Base-by-base conservation (phyloP, 1,140 invertebrate species). In the Drosophila malerkotliana region DNA sequence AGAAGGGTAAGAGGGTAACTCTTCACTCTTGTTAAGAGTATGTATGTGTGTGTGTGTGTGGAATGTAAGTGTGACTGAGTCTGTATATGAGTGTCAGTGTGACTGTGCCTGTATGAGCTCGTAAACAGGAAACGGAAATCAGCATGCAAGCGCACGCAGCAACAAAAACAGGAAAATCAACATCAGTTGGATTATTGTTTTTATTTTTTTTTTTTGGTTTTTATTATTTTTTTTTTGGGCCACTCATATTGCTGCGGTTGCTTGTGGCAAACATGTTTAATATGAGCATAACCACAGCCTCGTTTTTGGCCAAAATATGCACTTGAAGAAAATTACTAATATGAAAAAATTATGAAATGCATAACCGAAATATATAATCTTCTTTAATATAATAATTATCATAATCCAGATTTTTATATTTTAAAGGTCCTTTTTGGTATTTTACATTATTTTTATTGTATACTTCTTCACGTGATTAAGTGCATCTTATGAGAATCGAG, bases 101-200 rank as follows among this genome's bases (percentile, higher is more conserved):
- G 34, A 37, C 4, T 10, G 28, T 6, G 18, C 10, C 9, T 49
- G 58, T 57, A 52, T 18, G 7, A 18, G 15, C 59, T 67, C 34
- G 59, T 67, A 67, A 67, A 67, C 63, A 67, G 59, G 63, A 67
- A 67, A 67, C 63, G 63, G 63, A 67, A 67, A 67, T 67, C 63
- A 64, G 63, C 63, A 67, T 67, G 63, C 63, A 67, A 49, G 45
- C 45, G 60, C 63, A 67, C 63, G 63, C 47, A 62, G 63, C 58
- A 44, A 30, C 58, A 51, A 44, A 15, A 59, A 37, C 41, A 63
- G 18, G 34, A 64, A 67, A 67, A 67, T 67, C 63, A 67, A 63
- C 63, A 67, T 32, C 63, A 67, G 58, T 67, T 52, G 63, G 63
- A 63, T 67, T 67, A 64, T 67, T 67, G 59, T 63, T 67, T 67